A percentile compares a stretch with the other conserved stretches of the same genome.
These are phyloP conservation scores for Orestias chungarensis DNA, from an alignment of 2,797 vertebrate species.

Conservation along the genomic window DNA sequence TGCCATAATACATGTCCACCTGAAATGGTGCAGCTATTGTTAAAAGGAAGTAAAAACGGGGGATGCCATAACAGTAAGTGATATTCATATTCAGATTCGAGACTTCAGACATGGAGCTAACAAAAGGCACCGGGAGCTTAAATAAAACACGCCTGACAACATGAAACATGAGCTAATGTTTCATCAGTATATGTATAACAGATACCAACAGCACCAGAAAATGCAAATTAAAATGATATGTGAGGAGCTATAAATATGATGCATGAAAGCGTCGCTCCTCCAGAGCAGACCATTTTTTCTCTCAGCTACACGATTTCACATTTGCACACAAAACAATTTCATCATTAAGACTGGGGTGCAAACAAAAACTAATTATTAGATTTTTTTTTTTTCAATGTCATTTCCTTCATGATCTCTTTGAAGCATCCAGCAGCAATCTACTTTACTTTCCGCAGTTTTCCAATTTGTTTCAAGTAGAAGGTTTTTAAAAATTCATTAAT, in stretches of 20 bases:
- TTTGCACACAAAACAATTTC: constrained; percentile 23
- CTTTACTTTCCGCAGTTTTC: constrained; percentile 57
- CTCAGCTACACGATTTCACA: constrained; percentile 14
- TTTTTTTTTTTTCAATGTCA: constrained; percentile 16
- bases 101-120: constrained; percentile 15
- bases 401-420: constrained; percentile 38
- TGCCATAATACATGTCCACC: neutral
- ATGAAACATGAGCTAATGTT: constrained; percentile 48
- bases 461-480: constrained; percentile 69
- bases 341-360: constrained; percentile 28
- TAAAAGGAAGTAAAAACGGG: neutral
- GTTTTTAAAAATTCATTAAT: constrained; percentile 77
- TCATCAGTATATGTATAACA: constrained; percentile 56
- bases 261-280: constrained; percentile 28
- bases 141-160: constrained; percentile 45
- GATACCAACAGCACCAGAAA: constrained; percentile 51
- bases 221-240: constrained; percentile 62
- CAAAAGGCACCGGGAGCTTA: constrained; percentile 51
- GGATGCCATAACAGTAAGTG: constrained; percentile 4
- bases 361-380: constrained; percentile 24
- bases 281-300: constrained; percentile 8
- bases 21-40: neutral
- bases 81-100: constrained; percentile 14
- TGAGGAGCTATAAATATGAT: constrained; percentile 51
- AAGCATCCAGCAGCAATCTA: constrained; percentile 22